Conservation (phyloP, 2,797 vertebrate species). For the Adrianichthys oophorus region DNA sequence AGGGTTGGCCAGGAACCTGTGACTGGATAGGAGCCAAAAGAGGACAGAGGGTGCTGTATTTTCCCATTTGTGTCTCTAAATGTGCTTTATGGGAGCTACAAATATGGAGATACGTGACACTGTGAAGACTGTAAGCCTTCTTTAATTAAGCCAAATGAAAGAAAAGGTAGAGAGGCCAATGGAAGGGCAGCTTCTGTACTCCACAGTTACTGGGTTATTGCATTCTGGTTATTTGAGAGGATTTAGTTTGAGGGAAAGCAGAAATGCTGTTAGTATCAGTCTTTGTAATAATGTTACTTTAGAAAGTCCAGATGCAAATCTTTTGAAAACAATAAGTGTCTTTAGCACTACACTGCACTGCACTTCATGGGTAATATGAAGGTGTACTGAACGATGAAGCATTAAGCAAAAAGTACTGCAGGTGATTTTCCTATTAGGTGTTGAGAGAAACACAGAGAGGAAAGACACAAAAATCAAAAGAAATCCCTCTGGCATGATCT, state of each 20-base stretch:
- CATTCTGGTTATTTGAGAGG: conserved; percentile 14
- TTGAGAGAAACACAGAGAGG: conserved; percentile 22
- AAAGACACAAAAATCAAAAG: conserved; percentile 44
- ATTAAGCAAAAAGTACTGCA: conserved; percentile 14
- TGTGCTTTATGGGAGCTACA: conserved; percentile 11
- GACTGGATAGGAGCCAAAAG: conserved; percentile 27
- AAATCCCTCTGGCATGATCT: conserved; percentile 38
- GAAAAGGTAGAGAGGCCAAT: conserved; percentile 10
- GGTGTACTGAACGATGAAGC: conserved; percentile 26
- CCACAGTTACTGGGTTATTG: conserved; percentile 26
- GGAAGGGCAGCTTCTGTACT: conserved; percentile 30
- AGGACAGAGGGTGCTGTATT: conserved; percentile 36
- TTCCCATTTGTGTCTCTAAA: conserved; percentile 30
- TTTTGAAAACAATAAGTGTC: conserved; percentile 59
- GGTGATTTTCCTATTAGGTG: conserved; percentile 39
- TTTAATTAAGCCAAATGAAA: conserved; percentile 36
- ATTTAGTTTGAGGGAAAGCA: conserved; percentile 5
- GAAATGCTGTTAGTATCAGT: conserved; percentile 8
- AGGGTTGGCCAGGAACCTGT: conserved; percentile 11
- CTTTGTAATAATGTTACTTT: no score
- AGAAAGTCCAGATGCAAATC: conserved; percentile 33
- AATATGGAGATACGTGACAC: conserved; percentile 12
- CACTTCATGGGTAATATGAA: conserved; percentile 42
- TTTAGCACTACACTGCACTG: conserved; percentile 4
- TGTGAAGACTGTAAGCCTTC: conserved; percentile 28